phyloP scores from a whole-genome alignment of 2,797 vertebrate species.

The Scyliorhinus canicula region DNA sequence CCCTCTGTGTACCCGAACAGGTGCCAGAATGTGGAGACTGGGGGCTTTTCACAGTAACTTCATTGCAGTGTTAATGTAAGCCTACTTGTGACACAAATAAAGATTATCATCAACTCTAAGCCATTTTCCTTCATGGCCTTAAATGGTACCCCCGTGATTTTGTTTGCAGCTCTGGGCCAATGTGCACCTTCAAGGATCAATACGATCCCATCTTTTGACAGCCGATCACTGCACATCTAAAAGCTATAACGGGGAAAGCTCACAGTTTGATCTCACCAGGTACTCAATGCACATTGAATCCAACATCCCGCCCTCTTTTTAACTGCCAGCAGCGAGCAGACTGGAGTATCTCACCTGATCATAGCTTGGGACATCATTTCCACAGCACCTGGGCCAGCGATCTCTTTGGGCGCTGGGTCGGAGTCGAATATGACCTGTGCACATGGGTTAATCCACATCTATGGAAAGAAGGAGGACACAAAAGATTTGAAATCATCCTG shows the following conservation, averaged over 20 bases:
- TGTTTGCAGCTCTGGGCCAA: neutral
- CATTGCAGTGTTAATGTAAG: too few species aligned
- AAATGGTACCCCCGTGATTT: neutral
- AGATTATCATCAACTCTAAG: too few species aligned
- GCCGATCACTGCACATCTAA: neutral
- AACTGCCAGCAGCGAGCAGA: neutral
- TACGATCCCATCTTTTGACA: neutral
- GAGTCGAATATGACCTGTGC: conserved; percentile 95
- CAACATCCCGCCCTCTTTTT: neutral
- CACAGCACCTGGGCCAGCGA: conserved; percentile 66
- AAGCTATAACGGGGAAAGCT: neutral
- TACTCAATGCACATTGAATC: neutral
- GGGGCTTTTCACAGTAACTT: too few species aligned
- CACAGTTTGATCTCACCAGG: neutral
- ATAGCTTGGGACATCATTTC: conserved; percentile 98
- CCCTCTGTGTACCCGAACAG: too few species aligned
- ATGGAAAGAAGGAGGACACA: neutral
- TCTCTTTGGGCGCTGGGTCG: conserved; percentile 86
- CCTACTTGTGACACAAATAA: too few species aligned
- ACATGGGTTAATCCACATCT: conserved; percentile 98
- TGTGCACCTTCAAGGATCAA: neutral
- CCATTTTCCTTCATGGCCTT: neutral
- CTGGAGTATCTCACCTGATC: conserved; percentile 69
- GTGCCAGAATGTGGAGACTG: too few species aligned
- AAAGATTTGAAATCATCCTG: neutral